Evolutionary conservation across 2,888 invertebrate species (phyloP).

Genomic region (Diarsia brunnea): DNA sequence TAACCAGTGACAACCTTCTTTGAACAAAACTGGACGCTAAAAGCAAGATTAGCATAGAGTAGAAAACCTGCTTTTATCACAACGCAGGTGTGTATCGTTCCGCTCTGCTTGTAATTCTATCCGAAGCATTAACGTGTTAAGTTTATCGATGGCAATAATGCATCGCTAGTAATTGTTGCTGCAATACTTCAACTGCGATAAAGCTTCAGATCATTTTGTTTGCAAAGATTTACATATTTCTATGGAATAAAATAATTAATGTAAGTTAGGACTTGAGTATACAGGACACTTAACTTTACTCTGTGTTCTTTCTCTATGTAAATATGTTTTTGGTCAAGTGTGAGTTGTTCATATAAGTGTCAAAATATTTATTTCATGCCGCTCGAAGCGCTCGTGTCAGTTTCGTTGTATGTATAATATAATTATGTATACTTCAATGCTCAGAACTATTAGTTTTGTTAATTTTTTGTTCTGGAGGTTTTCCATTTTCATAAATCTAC

Average conservation of each 20-base stretch:
- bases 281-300: background rate
- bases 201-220: background rate
- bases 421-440: background rate
- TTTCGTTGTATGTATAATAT: background rate
- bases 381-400: background rate
- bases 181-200: slow-evolving; percentile 37
- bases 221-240: background rate
- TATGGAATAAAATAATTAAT: background rate
- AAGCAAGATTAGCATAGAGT: slow-evolving; percentile 48
- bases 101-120: slow-evolving; percentile 59
- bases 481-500: background rate
- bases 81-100: slow-evolving; percentile 48
- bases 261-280: background rate
- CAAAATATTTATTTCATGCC: background rate
- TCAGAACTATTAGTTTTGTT: background rate
- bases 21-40: slow-evolving; percentile 40
- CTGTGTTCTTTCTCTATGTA: background rate
- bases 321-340: background rate
- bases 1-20: slow-evolving; percentile 47
- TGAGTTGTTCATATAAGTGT: background rate
- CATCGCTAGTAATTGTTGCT: slow-evolving; percentile 44
- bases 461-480: background rate
- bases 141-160: slow-evolving; percentile 62
- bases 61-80: slow-evolving; percentile 52
- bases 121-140: slow-evolving; percentile 62